Evolutionary conservation across 2,113 vertebrate species (phyloP).

Genomic region (Pomatorhinus ruficollis): DNA sequence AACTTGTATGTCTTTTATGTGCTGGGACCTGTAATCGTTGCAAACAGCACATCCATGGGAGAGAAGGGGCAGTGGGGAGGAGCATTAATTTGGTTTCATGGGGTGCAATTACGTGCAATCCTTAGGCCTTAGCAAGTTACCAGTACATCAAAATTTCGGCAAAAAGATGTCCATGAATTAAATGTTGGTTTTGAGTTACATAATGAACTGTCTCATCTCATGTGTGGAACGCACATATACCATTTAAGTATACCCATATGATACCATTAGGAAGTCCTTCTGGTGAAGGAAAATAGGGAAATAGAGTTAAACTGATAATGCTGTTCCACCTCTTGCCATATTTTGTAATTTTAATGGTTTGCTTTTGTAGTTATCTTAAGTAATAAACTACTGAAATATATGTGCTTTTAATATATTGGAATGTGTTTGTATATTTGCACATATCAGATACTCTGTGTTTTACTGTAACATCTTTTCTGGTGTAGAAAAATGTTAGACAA

Average conservation of each 20-base stretch:
- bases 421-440: background rate
- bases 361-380: background rate
- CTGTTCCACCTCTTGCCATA: background rate
- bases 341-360: background rate
- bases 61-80: background rate
- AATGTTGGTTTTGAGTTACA: background rate
- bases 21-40: constrained; percentile 21
- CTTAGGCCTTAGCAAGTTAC: background rate
- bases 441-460: background rate
- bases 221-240: background rate
- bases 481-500: constrained; percentile 13
- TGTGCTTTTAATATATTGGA: background rate
- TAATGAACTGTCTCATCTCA: background rate
- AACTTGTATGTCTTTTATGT: constrained; percentile 9
- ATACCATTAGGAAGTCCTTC: background rate
- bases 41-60: background rate
- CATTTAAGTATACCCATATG: background rate
- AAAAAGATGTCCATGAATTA: background rate
- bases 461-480: background rate
- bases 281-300: background rate
- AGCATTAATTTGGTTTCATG: background rate
- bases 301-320: background rate
- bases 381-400: background rate
- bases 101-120: background rate
- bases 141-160: background rate